Evolutionary conservation across 2,888 invertebrate species (phyloP).

Genomic region (Eudemis profundana): DNA sequence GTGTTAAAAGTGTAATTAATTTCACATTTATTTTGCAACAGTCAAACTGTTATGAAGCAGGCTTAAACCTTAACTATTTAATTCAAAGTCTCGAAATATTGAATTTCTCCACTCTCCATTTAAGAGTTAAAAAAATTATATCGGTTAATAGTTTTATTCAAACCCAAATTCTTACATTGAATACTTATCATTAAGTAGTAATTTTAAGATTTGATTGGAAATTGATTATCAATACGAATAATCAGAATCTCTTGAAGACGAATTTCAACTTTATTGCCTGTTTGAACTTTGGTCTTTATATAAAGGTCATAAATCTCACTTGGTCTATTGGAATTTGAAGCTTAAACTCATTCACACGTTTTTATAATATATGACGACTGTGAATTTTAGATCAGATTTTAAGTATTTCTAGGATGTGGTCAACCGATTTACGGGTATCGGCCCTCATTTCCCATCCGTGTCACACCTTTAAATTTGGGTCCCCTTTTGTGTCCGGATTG

Average conservation of each 20-base stretch:
- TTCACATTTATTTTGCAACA: slow-evolving; percentile 13
- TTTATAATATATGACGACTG: no score
- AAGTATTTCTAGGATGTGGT: no score
- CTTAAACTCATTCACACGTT: no score
- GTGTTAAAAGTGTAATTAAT: slow-evolving; percentile 48
- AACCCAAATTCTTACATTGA: neutral
- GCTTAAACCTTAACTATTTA: neutral
- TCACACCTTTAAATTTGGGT: no score
- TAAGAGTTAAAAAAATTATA: no score
- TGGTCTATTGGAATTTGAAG: slow-evolving; percentile 1
- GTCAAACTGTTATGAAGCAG: slow-evolving; percentile 25
- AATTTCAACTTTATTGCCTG: slow-evolving; percentile 43
- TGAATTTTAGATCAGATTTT: neutral
- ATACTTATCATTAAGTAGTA: slow-evolving; percentile 31
- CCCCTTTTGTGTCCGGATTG: no score
- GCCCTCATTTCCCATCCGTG: no score
- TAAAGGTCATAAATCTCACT: slow-evolving; percentile 5
- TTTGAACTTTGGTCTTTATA: slow-evolving; percentile 26
- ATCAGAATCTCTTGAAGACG: slow-evolving; percentile 42
- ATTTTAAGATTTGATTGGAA: slow-evolving; percentile 24
- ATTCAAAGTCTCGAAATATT: no score
- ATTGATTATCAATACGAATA: slow-evolving; percentile 19
- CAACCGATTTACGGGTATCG: no score
- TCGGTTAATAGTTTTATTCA: neutral
- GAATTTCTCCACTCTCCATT: no score